Evolutionary conservation across 1,140 invertebrate species (phyloP), one percentile per base, ranked within the genome.

Genomic region (Meteorus sp.): DNA sequence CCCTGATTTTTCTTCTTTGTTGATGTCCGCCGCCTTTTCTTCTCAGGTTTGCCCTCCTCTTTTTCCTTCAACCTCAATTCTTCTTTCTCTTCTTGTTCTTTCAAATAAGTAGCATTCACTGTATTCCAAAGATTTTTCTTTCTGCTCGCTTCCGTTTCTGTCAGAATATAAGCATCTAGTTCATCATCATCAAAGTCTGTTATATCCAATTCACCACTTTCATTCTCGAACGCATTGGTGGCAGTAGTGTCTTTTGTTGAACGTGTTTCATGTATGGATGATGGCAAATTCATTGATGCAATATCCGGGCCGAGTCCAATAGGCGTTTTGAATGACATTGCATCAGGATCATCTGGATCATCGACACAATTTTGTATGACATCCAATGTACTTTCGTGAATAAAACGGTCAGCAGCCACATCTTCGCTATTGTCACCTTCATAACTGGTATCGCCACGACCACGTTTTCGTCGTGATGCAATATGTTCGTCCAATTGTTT

Each of bases 121-220:
- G 85, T 85, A 61, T 89, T 86, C 95, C 95, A 98, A 54, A 95
- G 75, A 47, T 81, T 82, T 5, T 88, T 88, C 81, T 97, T 97
- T 25, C 86, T 82, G 47, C 84, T 75, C 1, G 88, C 84, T 78
- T 97, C 95, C 56, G 87, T 83, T 19, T 90, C 88, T 1, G 85
- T 87, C 82, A 98, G 87, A 37, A 98, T 92, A 66, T 96, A 92
- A 45, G 85, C 85, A 71, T 94, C 89, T 9, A 98, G 82, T 81
- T 98, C 95, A 19, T 88, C 86, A 67, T 96, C 92, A 68, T 95
- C 93, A 20, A 95, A 85, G 44, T 88, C 93, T 45, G 86, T 86
- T 4, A 94, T 78, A 67, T 89, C 83, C n/a, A 96, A 77, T 68
- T 92, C 90, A 2, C 88, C 87, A 3, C 61, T 63, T 54, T 59